Evolutionary conservation across 2,797 vertebrate genomes (phyloP), one percentile per base, ranked within the genome.

Genomic region (Pampus argenteus): DNA sequence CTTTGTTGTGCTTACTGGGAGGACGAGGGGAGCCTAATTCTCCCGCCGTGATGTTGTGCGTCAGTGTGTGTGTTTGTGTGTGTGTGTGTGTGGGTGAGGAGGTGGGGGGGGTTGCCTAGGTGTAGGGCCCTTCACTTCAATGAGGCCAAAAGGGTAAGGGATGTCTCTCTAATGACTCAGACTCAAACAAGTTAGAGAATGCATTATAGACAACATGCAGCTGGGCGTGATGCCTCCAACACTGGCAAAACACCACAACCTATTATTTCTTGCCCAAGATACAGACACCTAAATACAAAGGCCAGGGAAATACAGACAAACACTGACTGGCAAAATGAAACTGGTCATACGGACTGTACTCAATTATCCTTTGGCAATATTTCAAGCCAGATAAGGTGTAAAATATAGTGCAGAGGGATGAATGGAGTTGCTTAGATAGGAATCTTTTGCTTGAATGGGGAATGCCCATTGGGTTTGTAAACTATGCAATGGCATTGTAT

Each of bases 1-100:
- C 93, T 94, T 95, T 95, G 94, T 94, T 95, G 93, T 93, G 86
- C 89, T 92, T 93, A 87, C 84, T 78, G 85, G 90, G 92, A 93
- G 92, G 92, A 91, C 75, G 87, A 91, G 87, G 90, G 86, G 89
- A 91, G 91, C 86, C 84, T 93, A 90, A 93, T 93, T 93, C 92
- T 92, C 81, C 80, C 75, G 83, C 82, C 86, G 83, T 88, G 86
- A 90, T 93, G 93, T 89, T 86, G 90, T 90, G 92, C 62, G 70
- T 77, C 50, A 40, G 20, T n/a, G n/a, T n/a, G n/a, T n/a, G n/a
- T n/a, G n/a, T n/a, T n/a, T n/a, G n/a, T n/a, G n/a, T n/a, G n/a
- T n/a, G n/a, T n/a, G n/a, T n/a, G n/a, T n/a, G n/a, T n/a, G n/a
- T n/a, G 31, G 49, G 40, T 22, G 76, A 17, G 64, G 65, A 52